phyloP scores from a whole-genome alignment of 2,113 vertebrate species.

The Xyrauchen texanus region DNA sequence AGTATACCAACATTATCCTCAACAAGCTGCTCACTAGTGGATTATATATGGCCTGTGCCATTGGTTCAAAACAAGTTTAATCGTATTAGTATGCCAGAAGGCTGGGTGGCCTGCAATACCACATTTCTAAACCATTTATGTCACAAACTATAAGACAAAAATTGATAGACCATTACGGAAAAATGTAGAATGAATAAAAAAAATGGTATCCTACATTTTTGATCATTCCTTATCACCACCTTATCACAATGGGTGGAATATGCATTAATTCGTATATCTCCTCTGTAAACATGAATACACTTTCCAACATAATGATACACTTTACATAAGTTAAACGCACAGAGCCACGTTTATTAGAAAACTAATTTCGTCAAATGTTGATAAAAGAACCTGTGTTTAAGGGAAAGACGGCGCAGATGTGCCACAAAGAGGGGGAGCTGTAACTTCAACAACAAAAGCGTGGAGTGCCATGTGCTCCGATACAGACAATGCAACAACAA shows the following conservation, averaged over 20 bases:
- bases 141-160: no score
- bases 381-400: not conserved
- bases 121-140: not conserved
- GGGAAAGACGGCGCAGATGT: not conserved
- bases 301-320: not conserved
- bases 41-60: no score
- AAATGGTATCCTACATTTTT: not conserved
- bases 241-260: no score
- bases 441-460: slow-evolving; percentile 76
- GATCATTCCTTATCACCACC: no score
- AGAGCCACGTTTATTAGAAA: not conserved
- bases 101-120: not conserved
- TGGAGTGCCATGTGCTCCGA: slow-evolving; percentile 85
- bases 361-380: not conserved
- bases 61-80: not conserved
- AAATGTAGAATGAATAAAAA: not conserved
- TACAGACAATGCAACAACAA: slow-evolving; percentile 90
- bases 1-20: no score
- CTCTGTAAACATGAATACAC: not conserved
- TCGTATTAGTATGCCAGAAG: not conserved
- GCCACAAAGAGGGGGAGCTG: slow-evolving; percentile 66
- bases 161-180: no score
- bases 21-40: no score
- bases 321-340: not conserved
- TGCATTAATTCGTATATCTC: no score